Evolutionary conservation across 2,113 vertebrate species (phyloP).

Genomic region (Xiphias gladius): DNA sequence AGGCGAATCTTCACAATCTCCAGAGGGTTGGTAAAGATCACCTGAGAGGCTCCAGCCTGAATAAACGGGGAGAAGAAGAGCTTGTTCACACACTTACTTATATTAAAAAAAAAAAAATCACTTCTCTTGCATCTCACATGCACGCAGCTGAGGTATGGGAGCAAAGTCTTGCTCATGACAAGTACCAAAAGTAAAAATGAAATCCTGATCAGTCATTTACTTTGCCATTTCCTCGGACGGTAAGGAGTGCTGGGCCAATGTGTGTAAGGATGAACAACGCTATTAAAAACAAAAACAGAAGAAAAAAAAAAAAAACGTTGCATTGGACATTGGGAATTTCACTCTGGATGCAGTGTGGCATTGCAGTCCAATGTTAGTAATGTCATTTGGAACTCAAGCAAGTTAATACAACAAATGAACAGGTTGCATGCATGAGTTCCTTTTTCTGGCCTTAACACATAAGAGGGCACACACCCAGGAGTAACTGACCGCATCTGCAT

Average conservation of each 20-base stretch:
- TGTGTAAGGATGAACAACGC: conserved; percentile 57
- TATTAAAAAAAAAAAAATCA: neutral
- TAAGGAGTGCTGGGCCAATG: conserved; percentile 50
- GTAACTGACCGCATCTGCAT: neutral
- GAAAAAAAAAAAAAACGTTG: conserved; percentile 51
- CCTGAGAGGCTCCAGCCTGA: conserved; percentile 97
- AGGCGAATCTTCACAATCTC: conserved; percentile 99
- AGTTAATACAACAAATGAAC: neutral
- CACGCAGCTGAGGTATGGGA: conserved; percentile 39
- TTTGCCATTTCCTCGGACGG: conserved; percentile 45
- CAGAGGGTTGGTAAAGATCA: conserved; percentile 98
- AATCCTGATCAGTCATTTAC: conserved; percentile 54
- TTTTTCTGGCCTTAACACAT: neutral
- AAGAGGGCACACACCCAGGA: neutral
- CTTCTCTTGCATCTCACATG: conserved; percentile 32
- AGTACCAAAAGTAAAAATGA: conserved; percentile 26
- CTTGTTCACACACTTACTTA: neutral
- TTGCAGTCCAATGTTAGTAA: conserved; percentile 32
- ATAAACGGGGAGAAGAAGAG: neutral
- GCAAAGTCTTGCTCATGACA: conserved; percentile 22
- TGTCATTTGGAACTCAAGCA: conserved; percentile 2
- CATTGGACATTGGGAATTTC: conserved; percentile 30
- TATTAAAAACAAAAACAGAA: conserved; percentile 51
- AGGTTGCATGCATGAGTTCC: conserved; percentile 19
- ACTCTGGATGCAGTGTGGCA: conserved; percentile 4